These are phyloP conservation scores for Andrena haemorrhoa DNA, from an alignment of 2,888 invertebrate genomes.

Conservation along the genomic window DNA sequence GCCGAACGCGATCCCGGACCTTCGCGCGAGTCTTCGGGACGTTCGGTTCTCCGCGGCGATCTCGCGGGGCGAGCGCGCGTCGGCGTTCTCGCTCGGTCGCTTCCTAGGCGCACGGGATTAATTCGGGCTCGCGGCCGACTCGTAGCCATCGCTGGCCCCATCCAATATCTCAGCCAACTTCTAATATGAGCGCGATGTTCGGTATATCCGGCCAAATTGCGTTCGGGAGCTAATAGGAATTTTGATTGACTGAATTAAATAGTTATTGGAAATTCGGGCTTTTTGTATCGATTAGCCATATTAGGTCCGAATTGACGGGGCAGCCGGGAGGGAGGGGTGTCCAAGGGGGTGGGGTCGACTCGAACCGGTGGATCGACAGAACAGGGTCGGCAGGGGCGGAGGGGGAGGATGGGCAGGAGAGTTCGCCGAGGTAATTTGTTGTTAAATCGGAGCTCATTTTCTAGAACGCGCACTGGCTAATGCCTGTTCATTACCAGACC, in stretches of 20 bases:
- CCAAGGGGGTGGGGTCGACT: neutral
- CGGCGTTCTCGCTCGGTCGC: neutral
- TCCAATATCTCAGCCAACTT: constrained; percentile 81
- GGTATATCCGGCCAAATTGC: constrained; percentile 82
- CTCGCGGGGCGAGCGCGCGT: no score
- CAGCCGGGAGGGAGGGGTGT: constrained; percentile 23
- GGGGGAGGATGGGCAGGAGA: constrained; percentile 52
- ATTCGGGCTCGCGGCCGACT: constrained; percentile 68
- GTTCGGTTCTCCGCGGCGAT: no score
- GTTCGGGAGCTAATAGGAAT: constrained; percentile 83
- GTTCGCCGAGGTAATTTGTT: constrained; percentile 77
- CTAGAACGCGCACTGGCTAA: constrained; percentile 65
- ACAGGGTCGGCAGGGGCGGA: constrained; percentile 3
- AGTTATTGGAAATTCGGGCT: constrained; percentile 82
- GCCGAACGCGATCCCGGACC: no score
- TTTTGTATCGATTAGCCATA: constrained; percentile 81
- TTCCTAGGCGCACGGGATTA: neutral
- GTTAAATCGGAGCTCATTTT: constrained; percentile 79
- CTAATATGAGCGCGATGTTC: constrained; percentile 81
- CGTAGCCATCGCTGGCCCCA: constrained; percentile 75
- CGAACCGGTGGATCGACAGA: constrained; percentile 29
- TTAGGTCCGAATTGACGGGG: constrained; percentile 68
- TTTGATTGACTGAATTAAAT: constrained; percentile 85
- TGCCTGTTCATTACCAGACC: constrained; percentile 76
- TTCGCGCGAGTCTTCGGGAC: no score